Evolutionary conservation across 2,113 vertebrate species (phyloP).

Genomic region (Aegypius monachus): DNA sequence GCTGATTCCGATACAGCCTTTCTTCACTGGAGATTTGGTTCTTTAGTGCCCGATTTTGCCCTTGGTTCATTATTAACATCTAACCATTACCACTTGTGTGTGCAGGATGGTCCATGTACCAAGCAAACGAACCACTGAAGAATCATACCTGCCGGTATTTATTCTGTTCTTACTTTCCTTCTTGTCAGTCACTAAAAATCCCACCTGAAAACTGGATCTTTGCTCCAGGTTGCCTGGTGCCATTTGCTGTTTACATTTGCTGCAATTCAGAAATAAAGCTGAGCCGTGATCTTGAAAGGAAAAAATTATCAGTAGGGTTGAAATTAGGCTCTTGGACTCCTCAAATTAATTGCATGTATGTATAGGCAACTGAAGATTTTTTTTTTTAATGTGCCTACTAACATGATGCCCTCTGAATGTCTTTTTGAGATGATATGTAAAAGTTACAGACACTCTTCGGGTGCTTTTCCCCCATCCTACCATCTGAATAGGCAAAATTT

Average conservation of each 20-base stretch:
- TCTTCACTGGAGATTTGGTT: not conserved
- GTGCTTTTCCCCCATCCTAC: not conserved
- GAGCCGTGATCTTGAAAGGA: not conserved
- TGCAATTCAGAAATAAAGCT: not conserved
- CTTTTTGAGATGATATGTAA: not conserved
- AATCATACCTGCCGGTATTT: not conserved
- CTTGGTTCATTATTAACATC: not conserved
- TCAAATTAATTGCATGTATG: not conserved
- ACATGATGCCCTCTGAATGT: not conserved
- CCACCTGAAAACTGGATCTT: not conserved
- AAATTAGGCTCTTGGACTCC: not conserved
- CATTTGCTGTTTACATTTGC: not conserved
- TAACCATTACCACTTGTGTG: not conserved
- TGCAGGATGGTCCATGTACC: not conserved
- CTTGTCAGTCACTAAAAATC: not conserved
- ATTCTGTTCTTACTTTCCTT: not conserved
- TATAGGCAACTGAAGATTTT: not conserved
- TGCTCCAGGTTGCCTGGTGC: not conserved
- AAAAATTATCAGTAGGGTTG: not conserved
- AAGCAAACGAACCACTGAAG: not conserved
- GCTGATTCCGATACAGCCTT: accelerated
- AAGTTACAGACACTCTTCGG: not conserved
- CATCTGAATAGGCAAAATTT: not conserved
- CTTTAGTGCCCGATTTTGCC: not conserved
- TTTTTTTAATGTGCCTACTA: not conserved